Conservation (phyloP, 2,113 vertebrate genomes). For the Ciconia stormi region DNA sequence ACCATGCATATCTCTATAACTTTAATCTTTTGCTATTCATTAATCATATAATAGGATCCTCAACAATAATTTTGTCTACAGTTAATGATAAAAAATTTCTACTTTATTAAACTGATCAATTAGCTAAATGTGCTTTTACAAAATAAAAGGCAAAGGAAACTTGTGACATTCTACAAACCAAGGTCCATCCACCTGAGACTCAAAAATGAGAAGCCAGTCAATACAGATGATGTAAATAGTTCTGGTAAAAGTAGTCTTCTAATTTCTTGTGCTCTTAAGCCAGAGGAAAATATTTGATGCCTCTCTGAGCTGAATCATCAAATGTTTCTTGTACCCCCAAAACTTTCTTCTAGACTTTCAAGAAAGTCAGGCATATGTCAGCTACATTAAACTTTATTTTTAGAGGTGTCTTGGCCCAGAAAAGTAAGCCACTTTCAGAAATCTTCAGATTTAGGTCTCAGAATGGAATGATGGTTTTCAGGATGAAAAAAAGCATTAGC, state of each 20-base stretch:
- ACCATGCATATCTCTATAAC: neutral
- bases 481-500: fast-evolving
- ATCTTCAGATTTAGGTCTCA: neutral
- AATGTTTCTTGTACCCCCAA: neutral
- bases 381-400: neutral
- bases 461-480: neutral
- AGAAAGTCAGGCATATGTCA: neutral
- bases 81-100: neutral
- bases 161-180: neutral
- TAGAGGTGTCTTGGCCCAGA: neutral
- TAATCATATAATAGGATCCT: neutral
- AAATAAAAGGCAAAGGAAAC: neutral
- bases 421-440: neutral
- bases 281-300: neutral
- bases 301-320: neutral
- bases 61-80: neutral
- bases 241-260: neutral
- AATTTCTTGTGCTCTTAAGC: neutral
- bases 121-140: neutral
- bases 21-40: neutral
- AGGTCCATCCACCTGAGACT: neutral
- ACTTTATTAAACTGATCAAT: neutral
- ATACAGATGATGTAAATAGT: neutral
- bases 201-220: neutral
- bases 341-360: neutral